Evolutionary conservation across 2,113 vertebrate species (phyloP), one percentile per base, ranked within the genome.

Genomic region (Pampusana beccarii): DNA sequence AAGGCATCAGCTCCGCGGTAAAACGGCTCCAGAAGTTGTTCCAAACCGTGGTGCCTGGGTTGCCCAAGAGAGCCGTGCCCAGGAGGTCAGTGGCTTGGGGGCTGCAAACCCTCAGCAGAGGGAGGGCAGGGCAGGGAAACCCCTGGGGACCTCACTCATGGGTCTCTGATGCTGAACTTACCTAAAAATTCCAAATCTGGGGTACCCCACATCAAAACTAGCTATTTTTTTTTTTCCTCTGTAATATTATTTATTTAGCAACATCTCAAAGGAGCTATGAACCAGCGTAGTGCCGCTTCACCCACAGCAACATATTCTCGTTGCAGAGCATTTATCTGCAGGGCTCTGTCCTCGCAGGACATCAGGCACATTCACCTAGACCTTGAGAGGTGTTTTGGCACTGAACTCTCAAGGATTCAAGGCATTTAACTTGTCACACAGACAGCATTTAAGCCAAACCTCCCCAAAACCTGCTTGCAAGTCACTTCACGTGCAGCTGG

Each of bases 21-120:
- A 91, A 66, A n/a, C 6, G 5, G 17, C 28, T 95, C 51, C 90
- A 86, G 69, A 50, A 74, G 42, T 15, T 84, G 53, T 53, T 96
- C 80, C 92, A 71, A 79, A n/a, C 65, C n/a, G 2, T 64, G 65
- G 69, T 90, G 72, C 80, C 86, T 82, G 42, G 19, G 28, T 74
- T 92, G 69, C 36, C 46, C 4, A 71, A 23, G 21, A 79, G 7
- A 75, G 34, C 26, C 0, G 0, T 12, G n/a, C 36, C 66, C 71
- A 95, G 75, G 73, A 90, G 88, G 80, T 97, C 57, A 97, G 81
- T 29, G 33, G 29, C 48, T 57, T 3, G 3, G 19, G 54, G 72
- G 18, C 15, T 65, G 53, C 77, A 74, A 73, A 74, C 4, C 53
- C 60, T 83, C 15, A 28, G 64, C 14, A 3, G 14, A 61, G 44